Conservation (phyloP, 2,113 vertebrate species). For the Dasyornis broadbenti region DNA sequence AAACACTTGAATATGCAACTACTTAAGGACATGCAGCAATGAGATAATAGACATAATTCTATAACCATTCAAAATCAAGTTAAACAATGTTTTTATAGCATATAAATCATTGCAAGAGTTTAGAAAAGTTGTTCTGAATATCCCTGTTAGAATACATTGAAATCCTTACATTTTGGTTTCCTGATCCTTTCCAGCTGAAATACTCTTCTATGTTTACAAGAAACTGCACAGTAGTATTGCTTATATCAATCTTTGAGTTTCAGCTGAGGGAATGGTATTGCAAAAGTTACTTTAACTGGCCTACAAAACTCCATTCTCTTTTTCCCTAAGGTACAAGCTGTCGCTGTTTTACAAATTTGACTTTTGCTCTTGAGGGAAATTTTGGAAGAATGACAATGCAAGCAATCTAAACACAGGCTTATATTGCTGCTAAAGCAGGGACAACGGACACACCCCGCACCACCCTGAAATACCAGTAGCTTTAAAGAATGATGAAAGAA, state of each 20-base stretch:
- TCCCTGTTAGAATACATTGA: fast-evolving
- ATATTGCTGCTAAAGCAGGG: background rate
- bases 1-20: background rate
- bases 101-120: background rate
- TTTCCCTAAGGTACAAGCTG: background rate
- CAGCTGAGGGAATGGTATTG: background rate
- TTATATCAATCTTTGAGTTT: background rate
- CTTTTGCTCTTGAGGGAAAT: background rate
- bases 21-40: background rate
- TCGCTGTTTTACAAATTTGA: background rate
- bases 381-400: background rate
- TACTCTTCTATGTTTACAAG: background rate
- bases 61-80: background rate
- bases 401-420: background rate
- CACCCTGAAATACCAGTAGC: fast-evolving
- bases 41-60: background rate
- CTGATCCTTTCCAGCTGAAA: background rate
- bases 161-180: background rate
- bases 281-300: background rate
- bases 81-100: background rate
- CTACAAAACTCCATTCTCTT: background rate
- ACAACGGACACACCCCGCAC: fast-evolving
- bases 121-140: background rate
- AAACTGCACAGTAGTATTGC: background rate
- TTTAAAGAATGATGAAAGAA: background rate